Base-by-base conservation (phyloP, 2,888 invertebrate species). In the Dromius quadrimaculatus region DNA sequence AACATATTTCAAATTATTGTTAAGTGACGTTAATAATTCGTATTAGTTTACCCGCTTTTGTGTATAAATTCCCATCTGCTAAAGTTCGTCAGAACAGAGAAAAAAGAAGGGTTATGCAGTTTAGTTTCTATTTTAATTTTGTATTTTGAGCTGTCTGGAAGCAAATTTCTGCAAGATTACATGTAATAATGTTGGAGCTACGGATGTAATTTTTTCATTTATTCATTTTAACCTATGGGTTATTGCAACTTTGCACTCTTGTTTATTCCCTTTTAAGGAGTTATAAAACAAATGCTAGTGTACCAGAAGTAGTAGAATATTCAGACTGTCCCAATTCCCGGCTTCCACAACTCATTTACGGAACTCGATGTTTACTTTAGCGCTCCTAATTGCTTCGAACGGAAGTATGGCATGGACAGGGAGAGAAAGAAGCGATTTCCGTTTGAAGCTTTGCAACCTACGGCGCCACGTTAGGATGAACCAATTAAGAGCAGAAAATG, bases 351-450 rank as follows among this genome's bases (percentile, higher is more conserved):
- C 54, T 66, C 66, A 66, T 66, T 66, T 66, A 66, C 36, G 57
- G 54, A 66, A 57, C 41, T 57, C 59, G 68, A 68, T 59, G 59
- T 68, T 68, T 68, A 59, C 59, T 68, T 68, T 59, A 68, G 41
- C 41, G 59, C 13, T 41, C 43, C 68, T 68, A 68, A 68, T 68
- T 68, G 68, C 59, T 23, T 8, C 22, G 28, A 11, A n/a, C 59
- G 43, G 59, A 59, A 68, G 22, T 23, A 2, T 13, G 50, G 41
- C 38, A 66, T 11, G 11, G 20, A 13, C 28, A 5, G 17, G 50
- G n/a, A n/a, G 36, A 3, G 13, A n/a, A 50, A 9, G n/a, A n/a
- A n/a, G n/a, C n/a, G n/a, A n/a, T n/a, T 32, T 54, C 50, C 41
- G 41, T 13, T 15, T 15, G 41, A 41, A 17, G 32, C 19, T 11